phyloP scores from a whole-genome alignment of 2,888 invertebrate species.

The Iselma pallidipennis region DNA sequence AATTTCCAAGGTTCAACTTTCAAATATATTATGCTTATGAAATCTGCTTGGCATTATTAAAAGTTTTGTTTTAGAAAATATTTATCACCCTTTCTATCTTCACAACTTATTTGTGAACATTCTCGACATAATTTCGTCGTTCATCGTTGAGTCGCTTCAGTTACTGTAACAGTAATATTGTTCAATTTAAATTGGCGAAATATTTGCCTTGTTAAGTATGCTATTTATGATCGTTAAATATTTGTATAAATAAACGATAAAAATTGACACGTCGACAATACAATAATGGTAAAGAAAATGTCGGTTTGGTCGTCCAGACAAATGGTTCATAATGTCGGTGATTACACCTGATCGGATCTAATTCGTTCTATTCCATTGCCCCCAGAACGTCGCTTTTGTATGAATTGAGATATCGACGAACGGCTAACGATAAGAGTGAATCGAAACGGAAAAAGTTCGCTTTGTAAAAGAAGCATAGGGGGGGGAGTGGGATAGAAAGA shows the following conservation, averaged over 20 bases:
- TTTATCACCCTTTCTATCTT: background rate
- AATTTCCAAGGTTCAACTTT: background rate
- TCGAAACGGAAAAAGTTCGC: conserved; percentile 25
- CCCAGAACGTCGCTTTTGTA: conserved; percentile 35
- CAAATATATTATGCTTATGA: background rate
- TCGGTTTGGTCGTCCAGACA: conserved; percentile 6
- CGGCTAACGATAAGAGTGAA: conserved; percentile 36
- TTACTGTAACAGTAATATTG: background rate
- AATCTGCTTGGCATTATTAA: conserved; percentile 5
- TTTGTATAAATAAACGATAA: background rate
- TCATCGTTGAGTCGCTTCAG: background rate
- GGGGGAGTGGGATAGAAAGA: conserved; percentile 14
- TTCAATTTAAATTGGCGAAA: background rate
- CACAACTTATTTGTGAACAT: background rate
- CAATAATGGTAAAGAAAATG: background rate
- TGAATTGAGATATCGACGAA: conserved; percentile 36
- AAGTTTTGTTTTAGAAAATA: background rate
- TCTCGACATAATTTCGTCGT: background rate
- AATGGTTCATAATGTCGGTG: conserved; percentile 11
- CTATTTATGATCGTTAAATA: background rate
- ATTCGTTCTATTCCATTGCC: conserved; percentile 20
- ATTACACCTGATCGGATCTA: conserved; percentile 15
- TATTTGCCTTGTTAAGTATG: too few species aligned
- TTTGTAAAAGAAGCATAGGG: background rate
- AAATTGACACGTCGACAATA: background rate